A percentile compares a stretch with the other conserved stretches of the same genome.
These are phyloP conservation scores for Isaurus tuberculatus DNA, from an alignment of 92 coral and sea anemone species.

Conservation along the genomic window DNA sequence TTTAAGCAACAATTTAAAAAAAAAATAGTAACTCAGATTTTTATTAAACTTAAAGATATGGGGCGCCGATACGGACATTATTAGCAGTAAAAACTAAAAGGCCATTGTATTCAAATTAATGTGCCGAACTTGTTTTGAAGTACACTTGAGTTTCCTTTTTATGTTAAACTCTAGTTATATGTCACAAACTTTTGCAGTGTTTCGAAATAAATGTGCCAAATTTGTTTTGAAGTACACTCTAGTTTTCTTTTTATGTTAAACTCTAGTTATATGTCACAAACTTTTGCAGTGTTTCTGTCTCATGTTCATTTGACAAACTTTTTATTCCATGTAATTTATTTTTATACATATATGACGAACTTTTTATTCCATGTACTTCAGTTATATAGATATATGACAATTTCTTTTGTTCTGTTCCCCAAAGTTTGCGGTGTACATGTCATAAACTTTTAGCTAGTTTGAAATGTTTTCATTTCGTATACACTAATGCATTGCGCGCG, in stretches of 20 bases:
- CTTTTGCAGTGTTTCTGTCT: conserved; percentile 6
- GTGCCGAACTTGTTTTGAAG: not conserved
- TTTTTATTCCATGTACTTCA: conserved; percentile 19
- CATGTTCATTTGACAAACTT: not conserved
- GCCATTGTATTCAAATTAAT: not conserved
- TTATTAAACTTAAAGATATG: too few species aligned
- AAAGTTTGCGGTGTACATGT: too few species aligned
- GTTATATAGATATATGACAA: not conserved
- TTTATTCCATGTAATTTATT: not conserved
- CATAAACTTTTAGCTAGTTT: not conserved
- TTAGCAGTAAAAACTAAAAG: too few species aligned
- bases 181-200: too few species aligned
- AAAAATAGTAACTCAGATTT: too few species aligned
- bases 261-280: conserved; percentile 30
- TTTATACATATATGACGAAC: not conserved
- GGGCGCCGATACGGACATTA: too few species aligned
- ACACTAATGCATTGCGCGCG: conserved; percentile 11
- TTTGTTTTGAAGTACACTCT: not conserved
- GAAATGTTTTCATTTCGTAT: not conserved
- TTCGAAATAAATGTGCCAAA: not conserved
- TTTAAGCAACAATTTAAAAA: too few species aligned
- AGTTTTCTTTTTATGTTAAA: not conserved
- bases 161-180: too few species aligned
- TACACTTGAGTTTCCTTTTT: not conserved
- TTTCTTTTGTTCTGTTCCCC: not conserved